Evolutionary conservation across 2,888 invertebrate species (phyloP).

Genomic region (Hoplodrina ambigua): DNA sequence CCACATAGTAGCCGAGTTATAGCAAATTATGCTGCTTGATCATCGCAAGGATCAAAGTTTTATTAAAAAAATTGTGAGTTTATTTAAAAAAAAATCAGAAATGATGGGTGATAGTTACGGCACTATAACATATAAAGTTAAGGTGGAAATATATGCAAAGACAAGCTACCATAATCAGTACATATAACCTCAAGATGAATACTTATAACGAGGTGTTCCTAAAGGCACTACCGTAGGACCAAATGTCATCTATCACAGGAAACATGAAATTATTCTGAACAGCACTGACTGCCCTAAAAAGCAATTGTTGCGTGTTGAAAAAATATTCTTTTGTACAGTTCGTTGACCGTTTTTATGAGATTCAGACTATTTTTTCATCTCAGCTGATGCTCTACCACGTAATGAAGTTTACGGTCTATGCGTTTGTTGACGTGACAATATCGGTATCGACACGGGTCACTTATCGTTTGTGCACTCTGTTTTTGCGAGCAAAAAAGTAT

Average conservation of each 20-base stretch:
- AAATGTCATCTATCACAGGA: background rate
- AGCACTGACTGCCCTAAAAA: conserved; percentile 31
- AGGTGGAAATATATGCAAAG: too few species aligned
- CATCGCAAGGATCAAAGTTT: conserved; percentile 27
- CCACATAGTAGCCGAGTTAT: conserved; percentile 67
- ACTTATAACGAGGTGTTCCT: background rate
- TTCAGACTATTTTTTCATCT: conserved; percentile 51
- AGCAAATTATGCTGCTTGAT: conserved; percentile 64
- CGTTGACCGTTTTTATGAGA: conserved; percentile 74
- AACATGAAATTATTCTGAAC: background rate
- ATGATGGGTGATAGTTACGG: background rate
- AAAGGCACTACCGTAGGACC: conserved; percentile 7
- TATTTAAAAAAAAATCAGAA: background rate
- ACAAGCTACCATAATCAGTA: background rate
- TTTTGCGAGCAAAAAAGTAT: conserved; percentile 25
- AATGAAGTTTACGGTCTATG: conserved; percentile 76
- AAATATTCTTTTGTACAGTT: conserved; percentile 60
- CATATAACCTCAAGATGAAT: background rate
- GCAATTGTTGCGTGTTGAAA: conserved; percentile 36
- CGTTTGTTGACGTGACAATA: conserved; percentile 82
- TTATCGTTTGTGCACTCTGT: conserved; percentile 47
- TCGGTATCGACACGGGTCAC: conserved; percentile 73
- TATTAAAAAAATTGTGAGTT: conserved; percentile 15
- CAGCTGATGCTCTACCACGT: conserved; percentile 73
- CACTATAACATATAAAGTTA: too few species aligned